phyloP scores from a whole-genome alignment of 2,888 invertebrate species.

The Drosophila ustulata region DNA sequence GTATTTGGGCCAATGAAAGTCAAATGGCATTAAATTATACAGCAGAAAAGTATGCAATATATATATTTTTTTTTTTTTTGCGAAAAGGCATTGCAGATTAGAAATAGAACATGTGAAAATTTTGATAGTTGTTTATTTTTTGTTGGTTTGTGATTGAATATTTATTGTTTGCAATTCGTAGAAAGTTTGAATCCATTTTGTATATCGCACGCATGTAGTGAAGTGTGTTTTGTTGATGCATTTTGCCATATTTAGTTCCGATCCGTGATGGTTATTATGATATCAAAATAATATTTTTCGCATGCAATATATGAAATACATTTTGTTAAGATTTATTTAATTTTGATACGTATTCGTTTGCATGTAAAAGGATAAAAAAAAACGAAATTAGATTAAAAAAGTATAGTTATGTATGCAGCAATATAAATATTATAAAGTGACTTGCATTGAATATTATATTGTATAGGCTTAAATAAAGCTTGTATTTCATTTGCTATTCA shows the following conservation, averaged over 20 bases:
- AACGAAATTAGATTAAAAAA: slow-evolving; percentile 63
- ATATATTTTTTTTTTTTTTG: slow-evolving; percentile 7
- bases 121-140: slow-evolving; percentile 32
- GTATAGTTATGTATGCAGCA: slow-evolving; percentile 24
- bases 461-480: slow-evolving; percentile 41
- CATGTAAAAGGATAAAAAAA: slow-evolving; percentile 70
- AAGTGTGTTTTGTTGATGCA: slow-evolving; percentile 41
- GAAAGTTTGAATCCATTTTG: slow-evolving; percentile 61
- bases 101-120: slow-evolving; percentile 29
- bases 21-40: slow-evolving; percentile 17
- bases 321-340: slow-evolving; percentile 31
- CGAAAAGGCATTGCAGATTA: slow-evolving; percentile 20
- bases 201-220: slow-evolving; percentile 30
- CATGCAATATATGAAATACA: slow-evolving; percentile 62
- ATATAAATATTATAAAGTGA: slow-evolving; percentile 27
- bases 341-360: slow-evolving; percentile 59
- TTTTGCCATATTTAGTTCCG: slow-evolving; percentile 64
- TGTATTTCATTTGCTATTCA: slow-evolving; percentile 51
- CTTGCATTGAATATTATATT: slow-evolving; percentile 33
- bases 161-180: slow-evolving; percentile 46
- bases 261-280: slow-evolving; percentile 63
- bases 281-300: slow-evolving; percentile 53
- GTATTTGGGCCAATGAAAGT: slow-evolving; percentile 18
- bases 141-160: slow-evolving; percentile 34
- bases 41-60: slow-evolving; percentile 10